Base-by-base conservation (phyloP, 1,140 invertebrate genomes). In the Brachystomella parvula region DNA sequence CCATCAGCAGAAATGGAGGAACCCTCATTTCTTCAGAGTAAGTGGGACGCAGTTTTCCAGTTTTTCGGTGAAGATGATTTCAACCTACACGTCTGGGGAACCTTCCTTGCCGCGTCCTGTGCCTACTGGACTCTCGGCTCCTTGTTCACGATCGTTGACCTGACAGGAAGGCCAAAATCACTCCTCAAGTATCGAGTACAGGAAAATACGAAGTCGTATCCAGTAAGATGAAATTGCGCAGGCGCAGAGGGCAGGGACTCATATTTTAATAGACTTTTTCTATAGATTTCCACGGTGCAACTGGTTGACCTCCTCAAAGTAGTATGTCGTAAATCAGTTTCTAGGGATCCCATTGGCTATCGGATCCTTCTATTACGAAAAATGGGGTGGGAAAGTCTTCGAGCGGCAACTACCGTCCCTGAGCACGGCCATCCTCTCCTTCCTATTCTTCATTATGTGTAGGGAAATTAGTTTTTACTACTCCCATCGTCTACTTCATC, bases 401-500 rank as follows among this genome's bases (percentile, higher is more conserved):
- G 3, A 39, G 32, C 33, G 33, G n/a, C 9, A 47, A 39, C 33
- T 62, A 19, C 60, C 60, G 3, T 6, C 3, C 21, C 60, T 62
- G 3, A 3, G 9, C 15, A n/a, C 3, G 6, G 60, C 60, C 21
- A 29, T 62, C 3, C 28, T 62, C 19, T 32, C 26, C 19, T 6
- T 62, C 6, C 71, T 71, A 1, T 65, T 79, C n/a, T 81, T 77
- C 71, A 71, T 76, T 2, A 63, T 81, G 2, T 74, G 81, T 24
- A 77, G 80, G 67, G 81, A 82, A 70, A 47, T 80, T 30, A 70
- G 72, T 30, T 82, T 82, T 70, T 82, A 82, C 68, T 82, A 82
- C 71, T 75, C 75, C 33, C 81, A 82, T 71, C 77, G 81, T 64
- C 49, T 81, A 17, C 64, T 81, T 15, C 80, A 82, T 66, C 76